A percentile compares a stretch with the other conserved stretches of the same genome.
Evolutionary conservation across 2,888 invertebrate genomes (phyloP).

Genomic region (Lepetodrilus schrolli): DNA sequence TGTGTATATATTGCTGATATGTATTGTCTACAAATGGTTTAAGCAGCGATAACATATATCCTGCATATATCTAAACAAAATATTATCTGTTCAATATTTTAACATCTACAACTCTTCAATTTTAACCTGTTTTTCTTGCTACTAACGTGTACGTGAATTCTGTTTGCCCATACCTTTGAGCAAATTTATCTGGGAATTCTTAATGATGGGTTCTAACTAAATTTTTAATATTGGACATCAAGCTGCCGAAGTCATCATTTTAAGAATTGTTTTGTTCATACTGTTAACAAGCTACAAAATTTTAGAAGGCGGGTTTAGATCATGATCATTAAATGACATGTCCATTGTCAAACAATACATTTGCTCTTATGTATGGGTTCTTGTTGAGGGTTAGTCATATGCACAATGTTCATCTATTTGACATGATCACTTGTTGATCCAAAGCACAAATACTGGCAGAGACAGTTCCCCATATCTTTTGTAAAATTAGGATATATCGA

Average conservation of each 20-base stretch:
- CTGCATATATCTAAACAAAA: neutral
- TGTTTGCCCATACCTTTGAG: conserved; percentile 30
- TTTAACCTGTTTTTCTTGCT: conserved; percentile 19
- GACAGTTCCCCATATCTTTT: too few relatives aligned
- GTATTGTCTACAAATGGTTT: neutral
- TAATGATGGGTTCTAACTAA: conserved; percentile 1
- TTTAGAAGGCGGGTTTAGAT: neutral
- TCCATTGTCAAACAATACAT: neutral
- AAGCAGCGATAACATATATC: neutral
- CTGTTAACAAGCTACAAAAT: neutral
- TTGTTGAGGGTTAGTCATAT: neutral
- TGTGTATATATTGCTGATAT: conserved; percentile 13
- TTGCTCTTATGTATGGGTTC: conserved; percentile 12
- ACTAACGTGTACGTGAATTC: conserved; percentile 5
- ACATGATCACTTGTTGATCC: conserved; percentile 1
- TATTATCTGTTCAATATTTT: conserved; percentile 12
- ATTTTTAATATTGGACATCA: conserved; percentile 10
- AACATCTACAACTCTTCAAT: conserved; percentile 15
- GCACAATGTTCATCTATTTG: conserved; percentile 17
- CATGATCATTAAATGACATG: neutral
- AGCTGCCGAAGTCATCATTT: conserved; percentile 7
- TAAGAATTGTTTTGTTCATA: conserved; percentile 13
- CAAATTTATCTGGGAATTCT: conserved; percentile 10
- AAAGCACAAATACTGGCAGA: conserved; percentile 26
- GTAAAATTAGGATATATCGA: too few relatives aligned